Base-by-base conservation (phyloP, 2,888 invertebrate species). In the Drepana falcataria region DNA sequence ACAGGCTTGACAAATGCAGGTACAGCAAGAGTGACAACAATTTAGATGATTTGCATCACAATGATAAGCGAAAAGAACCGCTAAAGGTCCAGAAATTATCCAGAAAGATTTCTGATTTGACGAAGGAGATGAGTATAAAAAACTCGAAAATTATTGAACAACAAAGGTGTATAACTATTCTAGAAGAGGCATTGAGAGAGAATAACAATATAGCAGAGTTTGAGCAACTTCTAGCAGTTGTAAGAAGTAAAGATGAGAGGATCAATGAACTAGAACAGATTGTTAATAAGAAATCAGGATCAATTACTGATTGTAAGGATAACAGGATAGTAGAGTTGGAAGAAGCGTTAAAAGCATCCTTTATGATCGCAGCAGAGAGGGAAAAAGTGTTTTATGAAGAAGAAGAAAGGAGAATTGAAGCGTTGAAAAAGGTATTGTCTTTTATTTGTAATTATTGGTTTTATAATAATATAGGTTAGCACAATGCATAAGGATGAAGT, bases 291-390 rank as follows among this genome's bases (percentile, higher is more conserved):
- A 83, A 83, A 57, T 73, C 84, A 35, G 80, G 85, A 9, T 54
- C 66, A 1, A 65, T 74, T 44, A 72, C 75, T 33, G 93, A 83
- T 56, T 74, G 79, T 51, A 90, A 91, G 68, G 88, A 91, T 44
- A 91, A 91, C 59, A 91, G 95, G 59, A 94, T 96, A 70, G 92
- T 95, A 66, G 95, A 96, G 74, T 81, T 96, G 58, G 95, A 96
- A 78, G 95, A 96, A 66, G 97, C 97, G 34, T 87, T 98, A 58
- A 93, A 96, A 58, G 96, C 96, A 80, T 97, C 96, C 60, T 94
- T 95, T 55, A 79, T 93, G 73, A 93, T 95, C 69, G 93, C 94
- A n/a, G 92, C 93, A 2, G 94, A 95, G 64, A 91, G 94, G 60
- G 94, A 95, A 68, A 91, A 91, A 65, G 93, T 94, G 61, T 91